Evolutionary conservation across 2,888 invertebrate genomes (phyloP).

Genomic region (Drosophila diplacantha): DNA sequence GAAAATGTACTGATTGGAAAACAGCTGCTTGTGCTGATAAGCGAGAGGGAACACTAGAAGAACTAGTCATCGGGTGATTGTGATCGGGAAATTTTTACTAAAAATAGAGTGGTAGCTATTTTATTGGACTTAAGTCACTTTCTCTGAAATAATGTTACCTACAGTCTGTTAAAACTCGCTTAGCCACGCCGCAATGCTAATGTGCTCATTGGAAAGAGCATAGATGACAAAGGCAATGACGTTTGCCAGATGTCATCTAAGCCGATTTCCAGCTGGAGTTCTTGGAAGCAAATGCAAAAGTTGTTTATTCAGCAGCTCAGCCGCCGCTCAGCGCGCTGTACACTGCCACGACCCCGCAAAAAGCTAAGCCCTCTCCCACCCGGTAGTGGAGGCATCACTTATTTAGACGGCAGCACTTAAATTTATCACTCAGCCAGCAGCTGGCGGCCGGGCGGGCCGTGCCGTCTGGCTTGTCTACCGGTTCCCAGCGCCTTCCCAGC

Average conservation of each 20-base stretch:
- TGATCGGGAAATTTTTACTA: too few relatives aligned
- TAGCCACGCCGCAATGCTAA: neutral
- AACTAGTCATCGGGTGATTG: neutral
- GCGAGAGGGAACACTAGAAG: neutral
- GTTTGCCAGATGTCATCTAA: constrained; percentile 45
- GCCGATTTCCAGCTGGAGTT: constrained; percentile 64
- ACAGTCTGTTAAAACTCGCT: constrained; percentile 1
- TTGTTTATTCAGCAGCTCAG: constrained; percentile 67
- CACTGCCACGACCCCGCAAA: constrained; percentile 7
- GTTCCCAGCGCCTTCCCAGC: constrained; percentile 30
- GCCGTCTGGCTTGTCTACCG: constrained; percentile 22
- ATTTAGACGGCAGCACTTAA: constrained; percentile 67
- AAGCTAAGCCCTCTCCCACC: constrained; percentile 23
- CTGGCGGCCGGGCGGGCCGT: constrained; percentile 10
- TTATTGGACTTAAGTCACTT: neutral
- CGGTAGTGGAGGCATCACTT: constrained; percentile 48
- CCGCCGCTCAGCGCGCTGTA: constrained; percentile 49
- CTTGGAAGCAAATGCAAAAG: constrained; percentile 64
- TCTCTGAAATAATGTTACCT: neutral
- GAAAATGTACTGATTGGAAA: neutral
- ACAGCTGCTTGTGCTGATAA: neutral
- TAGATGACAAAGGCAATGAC: constrained; percentile 34
- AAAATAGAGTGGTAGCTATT: neutral
- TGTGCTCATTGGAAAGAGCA: constrained; percentile 24
- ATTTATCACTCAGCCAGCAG: constrained; percentile 60